Evolutionary conservation across 37 sponge, comb jelly and placozoan species (phyloP).

Genomic region (Amphimedon queenslandica): DNA sequence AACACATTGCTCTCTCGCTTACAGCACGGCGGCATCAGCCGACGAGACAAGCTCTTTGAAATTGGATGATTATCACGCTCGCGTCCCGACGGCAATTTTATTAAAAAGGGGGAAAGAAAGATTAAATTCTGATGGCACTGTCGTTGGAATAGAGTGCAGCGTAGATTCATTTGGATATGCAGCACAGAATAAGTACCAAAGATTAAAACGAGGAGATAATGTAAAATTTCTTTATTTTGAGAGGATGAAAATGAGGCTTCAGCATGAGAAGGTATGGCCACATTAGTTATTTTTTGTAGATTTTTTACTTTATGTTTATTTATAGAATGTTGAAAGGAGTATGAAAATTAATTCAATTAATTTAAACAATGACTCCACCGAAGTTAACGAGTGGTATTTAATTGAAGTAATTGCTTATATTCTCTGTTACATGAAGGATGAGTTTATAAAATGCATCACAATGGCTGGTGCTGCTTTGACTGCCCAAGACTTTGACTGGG

Average conservation of each 20-base stretch:
- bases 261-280: slow-evolving; percentile 23
- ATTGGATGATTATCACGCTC: slow-evolving; percentile 1
- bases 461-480: background rate
- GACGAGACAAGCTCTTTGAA: background rate
- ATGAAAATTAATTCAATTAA: slow-evolving; percentile 24
- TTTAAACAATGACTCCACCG: slow-evolving; percentile 23
- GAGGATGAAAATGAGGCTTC: slow-evolving; percentile 44
- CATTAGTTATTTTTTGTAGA: background rate
- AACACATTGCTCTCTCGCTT: slow-evolving; percentile 40
- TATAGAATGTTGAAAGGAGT: slow-evolving; percentile 23
- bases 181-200: slow-evolving; percentile 16
- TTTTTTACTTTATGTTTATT: background rate
- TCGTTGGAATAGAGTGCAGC: background rate
- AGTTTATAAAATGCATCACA: background rate
- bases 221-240: slow-evolving; percentile 28
- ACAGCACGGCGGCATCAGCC: background rate
- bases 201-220: background rate
- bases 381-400: slow-evolving; percentile 31
- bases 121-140: background rate
- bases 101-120: slow-evolving; percentile 9
- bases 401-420: slow-evolving; percentile 47
- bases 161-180: slow-evolving; percentile 29
- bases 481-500: slow-evolving; percentile 46
- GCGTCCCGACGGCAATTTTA: slow-evolving; percentile 42
- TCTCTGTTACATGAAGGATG: slow-evolving; percentile 29